phyloP scores from a whole-genome alignment of 2,113 vertebrate species.

The Micronycteris hirsuta region DNA sequence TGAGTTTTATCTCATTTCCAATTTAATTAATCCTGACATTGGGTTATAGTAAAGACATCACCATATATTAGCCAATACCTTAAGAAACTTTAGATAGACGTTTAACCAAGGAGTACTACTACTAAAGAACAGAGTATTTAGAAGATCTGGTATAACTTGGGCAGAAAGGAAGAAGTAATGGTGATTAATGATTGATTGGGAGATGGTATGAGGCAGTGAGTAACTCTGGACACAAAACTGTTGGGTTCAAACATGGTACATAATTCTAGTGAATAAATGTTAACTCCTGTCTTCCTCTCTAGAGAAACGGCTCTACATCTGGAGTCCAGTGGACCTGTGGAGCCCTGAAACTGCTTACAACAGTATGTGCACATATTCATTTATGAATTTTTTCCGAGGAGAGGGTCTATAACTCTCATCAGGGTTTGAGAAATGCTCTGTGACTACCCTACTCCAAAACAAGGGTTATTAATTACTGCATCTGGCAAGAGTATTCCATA shows the following conservation, averaged over 20 bases:
- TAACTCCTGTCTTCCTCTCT: neutral
- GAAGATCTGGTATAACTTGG: neutral
- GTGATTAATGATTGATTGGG: neutral
- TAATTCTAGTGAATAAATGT: neutral
- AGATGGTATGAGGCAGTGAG: neutral
- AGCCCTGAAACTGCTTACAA: neutral
- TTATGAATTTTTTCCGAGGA: neutral
- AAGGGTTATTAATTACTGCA: neutral
- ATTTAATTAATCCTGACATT: conserved; percentile 17
- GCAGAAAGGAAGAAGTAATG: neutral
- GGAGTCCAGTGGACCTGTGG: neutral
- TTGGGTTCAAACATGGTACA: neutral
- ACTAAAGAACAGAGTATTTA: neutral
- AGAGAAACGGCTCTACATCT: neutral
- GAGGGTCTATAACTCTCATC: neutral
- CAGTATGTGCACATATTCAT: neutral
- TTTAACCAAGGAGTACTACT: neutral
- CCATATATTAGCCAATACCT: neutral
- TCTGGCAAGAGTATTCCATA: neutral
- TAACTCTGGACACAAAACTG: neutral
- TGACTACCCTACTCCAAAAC: neutral
- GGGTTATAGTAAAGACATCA: neutral
- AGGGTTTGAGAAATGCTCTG: neutral
- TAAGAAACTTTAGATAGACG: neutral
- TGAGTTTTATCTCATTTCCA: conserved; percentile 32